These are phyloP conservation scores for Ellobium chinense DNA, from an alignment of 2,888 invertebrate genomes.

Conservation along the genomic window DNA sequence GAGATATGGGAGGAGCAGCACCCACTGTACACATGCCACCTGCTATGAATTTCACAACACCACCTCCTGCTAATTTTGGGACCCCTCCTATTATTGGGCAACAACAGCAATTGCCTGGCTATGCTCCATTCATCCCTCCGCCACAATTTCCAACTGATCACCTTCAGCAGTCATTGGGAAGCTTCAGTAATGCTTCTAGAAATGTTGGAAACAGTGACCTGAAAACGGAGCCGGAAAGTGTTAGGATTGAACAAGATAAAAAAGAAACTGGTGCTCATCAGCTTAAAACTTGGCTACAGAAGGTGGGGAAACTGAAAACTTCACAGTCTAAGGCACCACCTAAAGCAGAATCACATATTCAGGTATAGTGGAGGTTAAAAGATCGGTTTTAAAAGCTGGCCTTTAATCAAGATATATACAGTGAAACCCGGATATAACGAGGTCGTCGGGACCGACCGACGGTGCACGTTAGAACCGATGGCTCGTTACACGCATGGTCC, in stretches of 20 bases:
- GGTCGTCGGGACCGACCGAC: no score
- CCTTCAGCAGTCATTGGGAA: neutral
- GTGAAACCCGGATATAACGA: no score
- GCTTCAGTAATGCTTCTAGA: neutral
- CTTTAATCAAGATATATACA: no score
- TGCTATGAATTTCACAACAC: no score
- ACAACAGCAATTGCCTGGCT: no score
- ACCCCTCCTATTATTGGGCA: no score
- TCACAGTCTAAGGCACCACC: neutral
- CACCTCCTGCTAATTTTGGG: neutral
- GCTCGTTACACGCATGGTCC: no score
- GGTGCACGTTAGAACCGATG: no score
- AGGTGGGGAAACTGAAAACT: constrained; percentile 7
- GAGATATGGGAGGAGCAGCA: neutral
- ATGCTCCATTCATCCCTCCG: neutral
- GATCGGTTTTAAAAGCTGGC: no score
- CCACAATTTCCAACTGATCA: neutral
- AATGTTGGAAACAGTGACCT: neutral
- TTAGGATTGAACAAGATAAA: neutral
- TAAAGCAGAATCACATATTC: neutral
- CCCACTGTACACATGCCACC: no score
- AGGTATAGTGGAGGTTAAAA: no score
- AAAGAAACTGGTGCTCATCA: constrained; percentile 14
- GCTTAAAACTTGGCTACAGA: constrained; percentile 25
- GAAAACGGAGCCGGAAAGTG: neutral